These are phyloP conservation scores for Anastatus disparis DNA, from an alignment of 1,140 invertebrate species.

Conservation along the genomic window DNA sequence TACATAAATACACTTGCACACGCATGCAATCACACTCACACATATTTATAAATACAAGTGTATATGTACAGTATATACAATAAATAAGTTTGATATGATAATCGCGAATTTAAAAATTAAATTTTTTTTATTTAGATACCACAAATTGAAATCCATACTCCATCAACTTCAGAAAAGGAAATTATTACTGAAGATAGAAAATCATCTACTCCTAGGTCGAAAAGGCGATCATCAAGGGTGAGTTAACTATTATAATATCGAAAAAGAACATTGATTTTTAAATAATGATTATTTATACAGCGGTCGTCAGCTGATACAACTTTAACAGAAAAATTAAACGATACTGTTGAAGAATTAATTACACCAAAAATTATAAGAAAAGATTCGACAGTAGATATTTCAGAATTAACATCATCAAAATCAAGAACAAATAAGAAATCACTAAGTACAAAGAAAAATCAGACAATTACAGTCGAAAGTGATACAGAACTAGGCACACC, in stretches of 20 bases:
- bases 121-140: neutral
- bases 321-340: neutral
- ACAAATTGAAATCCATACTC: neutral
- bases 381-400: no score
- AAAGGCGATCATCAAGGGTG: neutral
- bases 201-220: neutral
- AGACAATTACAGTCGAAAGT: no score
- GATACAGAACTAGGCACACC: no score
- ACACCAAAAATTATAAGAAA: constrained; percentile 8
- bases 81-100: no score
- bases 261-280: no score
- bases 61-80: no score
- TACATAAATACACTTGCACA: no score
- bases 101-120: neutral
- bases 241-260: neutral
- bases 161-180: neutral
- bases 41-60: no score
- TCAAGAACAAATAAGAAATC: no score
- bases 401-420: no score
- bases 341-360: neutral
- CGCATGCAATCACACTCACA: no score
- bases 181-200: constrained; percentile 2
- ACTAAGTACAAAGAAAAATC: no score
- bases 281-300: constrained; percentile 9
- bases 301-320: neutral